A percentile compares a stretch with the other conserved stretches of the same genome.
Evolutionary conservation across 2,888 invertebrate genomes (phyloP).

Genomic region (Xestia c-nigrum): DNA sequence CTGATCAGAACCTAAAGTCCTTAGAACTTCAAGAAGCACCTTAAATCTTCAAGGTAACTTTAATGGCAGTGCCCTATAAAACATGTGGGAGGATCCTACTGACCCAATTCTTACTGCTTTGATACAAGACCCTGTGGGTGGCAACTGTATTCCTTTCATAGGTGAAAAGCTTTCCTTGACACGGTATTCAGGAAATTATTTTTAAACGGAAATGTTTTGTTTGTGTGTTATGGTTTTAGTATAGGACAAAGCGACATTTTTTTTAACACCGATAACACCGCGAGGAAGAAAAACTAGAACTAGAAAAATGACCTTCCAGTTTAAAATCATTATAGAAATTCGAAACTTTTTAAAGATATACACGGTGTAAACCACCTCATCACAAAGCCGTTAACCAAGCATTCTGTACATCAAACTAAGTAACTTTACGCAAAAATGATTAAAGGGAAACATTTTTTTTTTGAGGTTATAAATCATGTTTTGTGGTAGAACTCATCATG

Average conservation of each 20-base stretch:
- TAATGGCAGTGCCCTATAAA: background rate
- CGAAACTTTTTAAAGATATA: background rate
- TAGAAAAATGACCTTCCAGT: background rate
- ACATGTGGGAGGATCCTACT: constrained; percentile 2
- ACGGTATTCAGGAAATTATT: background rate
- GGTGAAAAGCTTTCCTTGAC: constrained; percentile 1
- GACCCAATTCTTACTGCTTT: background rate
- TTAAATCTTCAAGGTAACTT: background rate
- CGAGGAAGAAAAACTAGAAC: background rate
- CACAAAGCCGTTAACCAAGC: too few relatives aligned
- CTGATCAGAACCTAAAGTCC: background rate
- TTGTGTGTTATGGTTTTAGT: background rate
- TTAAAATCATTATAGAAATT: background rate
- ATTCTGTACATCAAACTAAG: too few relatives aligned
- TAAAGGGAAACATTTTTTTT: too few relatives aligned
- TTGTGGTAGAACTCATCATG: too few relatives aligned
- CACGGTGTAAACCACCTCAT: too few relatives aligned
- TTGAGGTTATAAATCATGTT: too few relatives aligned
- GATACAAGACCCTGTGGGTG: background rate
- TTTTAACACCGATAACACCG: background rate
- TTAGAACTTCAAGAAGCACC: background rate
- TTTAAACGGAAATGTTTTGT: background rate
- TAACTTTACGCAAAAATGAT: too few relatives aligned
- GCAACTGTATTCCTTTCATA: constrained; percentile 8
- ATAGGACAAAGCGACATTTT: background rate